Evolutionary conservation across 2,888 invertebrate genomes (phyloP).

Genomic region (Charanyca ferruginea): DNA sequence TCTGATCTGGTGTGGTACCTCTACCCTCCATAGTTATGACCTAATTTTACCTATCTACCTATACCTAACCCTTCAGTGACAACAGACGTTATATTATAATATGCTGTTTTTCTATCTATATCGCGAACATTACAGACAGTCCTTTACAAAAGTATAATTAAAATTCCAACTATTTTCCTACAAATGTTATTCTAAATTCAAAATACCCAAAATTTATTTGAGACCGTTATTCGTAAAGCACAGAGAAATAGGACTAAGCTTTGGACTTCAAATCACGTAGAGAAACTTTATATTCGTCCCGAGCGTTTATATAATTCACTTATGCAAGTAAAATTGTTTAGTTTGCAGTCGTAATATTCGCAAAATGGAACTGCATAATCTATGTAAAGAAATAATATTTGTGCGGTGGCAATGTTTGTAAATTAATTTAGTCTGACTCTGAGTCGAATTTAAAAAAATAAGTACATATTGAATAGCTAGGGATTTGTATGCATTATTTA

Average conservation of each 20-base stretch:
- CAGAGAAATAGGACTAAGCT: constrained; percentile 11
- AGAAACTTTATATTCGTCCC: constrained; percentile 44
- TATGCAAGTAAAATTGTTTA: constrained; percentile 56
- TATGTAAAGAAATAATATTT: constrained; percentile 23
- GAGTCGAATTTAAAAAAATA: no score
- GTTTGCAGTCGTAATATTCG: constrained; percentile 38
- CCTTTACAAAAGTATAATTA: constrained; percentile 3
- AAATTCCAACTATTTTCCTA: constrained; percentile 10
- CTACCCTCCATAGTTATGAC: no score
- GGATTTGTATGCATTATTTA: no score
- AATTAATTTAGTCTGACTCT: neutral
- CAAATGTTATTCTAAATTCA: constrained; percentile 1
- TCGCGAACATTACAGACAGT: neutral
- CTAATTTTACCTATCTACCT: no score
- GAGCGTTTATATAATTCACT: constrained; percentile 42
- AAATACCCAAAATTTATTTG: constrained; percentile 20
- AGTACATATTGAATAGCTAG: no score
- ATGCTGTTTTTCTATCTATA: neutral
- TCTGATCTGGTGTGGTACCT: no score
- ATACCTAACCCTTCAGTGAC: no score
- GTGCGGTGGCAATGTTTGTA: constrained; percentile 1
- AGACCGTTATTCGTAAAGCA: constrained; percentile 21
- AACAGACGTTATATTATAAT: no score
- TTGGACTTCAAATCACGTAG: constrained; percentile 53
- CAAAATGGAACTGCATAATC: constrained; percentile 38